Conservation (phyloP, 2,888 invertebrate genomes). For the Clepsis dumicolana region DNA sequence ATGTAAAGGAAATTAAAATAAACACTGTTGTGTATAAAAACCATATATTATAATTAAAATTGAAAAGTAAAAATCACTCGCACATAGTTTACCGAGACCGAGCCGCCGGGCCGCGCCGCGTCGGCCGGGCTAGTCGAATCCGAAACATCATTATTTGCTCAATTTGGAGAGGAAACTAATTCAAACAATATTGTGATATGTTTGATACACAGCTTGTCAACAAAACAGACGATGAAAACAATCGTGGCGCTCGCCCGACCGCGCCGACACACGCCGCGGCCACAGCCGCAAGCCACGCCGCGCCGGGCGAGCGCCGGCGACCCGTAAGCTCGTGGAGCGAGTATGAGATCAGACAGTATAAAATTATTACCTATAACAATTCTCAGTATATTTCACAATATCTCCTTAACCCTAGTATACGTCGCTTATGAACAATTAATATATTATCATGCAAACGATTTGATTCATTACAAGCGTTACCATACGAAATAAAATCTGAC, state of each 20-base stretch:
- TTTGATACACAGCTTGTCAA: conserved; percentile 40
- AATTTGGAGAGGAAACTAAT: conserved; percentile 5
- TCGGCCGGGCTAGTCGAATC: conserved; percentile 17
- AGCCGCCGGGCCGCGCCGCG: conserved; percentile 15
- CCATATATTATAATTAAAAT: conserved; percentile 83
- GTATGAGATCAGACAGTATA: conserved; percentile 65
- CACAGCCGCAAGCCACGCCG: background rate
- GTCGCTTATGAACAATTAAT: conserved; percentile 57
- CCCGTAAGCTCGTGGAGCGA: conserved; percentile 60
- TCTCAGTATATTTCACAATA: conserved; percentile 57
- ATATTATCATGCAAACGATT: conserved; percentile 62
- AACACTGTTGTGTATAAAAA: conserved; percentile 72
- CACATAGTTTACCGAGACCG: conserved; percentile 61
- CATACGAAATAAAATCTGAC: conserved; percentile 52
- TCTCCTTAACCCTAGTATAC: conserved; percentile 56
- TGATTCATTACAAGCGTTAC: conserved; percentile 65
- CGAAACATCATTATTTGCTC: conserved; percentile 12
- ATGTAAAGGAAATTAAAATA: conserved; percentile 47
- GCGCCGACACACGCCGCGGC: background rate
- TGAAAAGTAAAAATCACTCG: conserved; percentile 78
- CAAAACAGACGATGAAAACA: conserved; percentile 10
- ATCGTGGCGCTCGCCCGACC: conserved; percentile 8
- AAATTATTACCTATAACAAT: conserved; percentile 72
- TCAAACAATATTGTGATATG: conserved; percentile 43
- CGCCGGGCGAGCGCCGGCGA: conserved; percentile 37